These are phyloP conservation scores for Ascidia mentula DNA, from an alignment of 23 tunicate genomes.

Conservation along the genomic window DNA sequence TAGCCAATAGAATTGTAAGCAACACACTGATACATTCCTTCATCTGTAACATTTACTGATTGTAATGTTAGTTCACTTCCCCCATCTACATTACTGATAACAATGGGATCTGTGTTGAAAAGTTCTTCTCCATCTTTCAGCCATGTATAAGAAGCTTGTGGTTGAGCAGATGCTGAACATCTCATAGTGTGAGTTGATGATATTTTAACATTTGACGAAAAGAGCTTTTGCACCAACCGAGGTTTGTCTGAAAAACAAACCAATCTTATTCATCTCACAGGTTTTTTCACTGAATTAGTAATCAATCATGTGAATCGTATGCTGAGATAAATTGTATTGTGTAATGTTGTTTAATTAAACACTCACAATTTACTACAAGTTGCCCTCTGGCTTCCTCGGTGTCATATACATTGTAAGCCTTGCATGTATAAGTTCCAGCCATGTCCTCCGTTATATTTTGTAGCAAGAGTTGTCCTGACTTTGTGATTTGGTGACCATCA, in stretches of 20 bases:
- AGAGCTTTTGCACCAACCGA: slow-evolving; percentile 18
- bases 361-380: too few species aligned
- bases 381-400: too few species aligned
- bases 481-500: too few species aligned
- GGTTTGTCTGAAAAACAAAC: slow-evolving; percentile 55
- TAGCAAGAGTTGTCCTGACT: slow-evolving; percentile 36
- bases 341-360: too few species aligned
- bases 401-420: too few species aligned
- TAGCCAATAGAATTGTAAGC: slow-evolving; percentile 33
- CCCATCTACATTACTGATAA: not conserved
- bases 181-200: not conserved
- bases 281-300: too few species aligned
- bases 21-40: slow-evolving; percentile 57
- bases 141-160: slow-evolving; percentile 29
- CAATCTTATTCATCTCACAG: too few species aligned
- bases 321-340: too few species aligned
- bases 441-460: too few species aligned
- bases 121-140: slow-evolving; percentile 34
- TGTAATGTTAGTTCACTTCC: slow-evolving; percentile 14
- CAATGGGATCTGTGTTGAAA: not conserved
- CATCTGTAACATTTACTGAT: slow-evolving; percentile 21
- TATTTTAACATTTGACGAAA: slow-evolving; percentile 10
- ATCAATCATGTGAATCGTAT: too few species aligned
- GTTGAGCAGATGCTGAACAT: slow-evolving; percentile 38
- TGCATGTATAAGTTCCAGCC: too few species aligned